Conservation (phyloP, 1,140 invertebrate species). For the Caenorhabditis remanei region DNA sequence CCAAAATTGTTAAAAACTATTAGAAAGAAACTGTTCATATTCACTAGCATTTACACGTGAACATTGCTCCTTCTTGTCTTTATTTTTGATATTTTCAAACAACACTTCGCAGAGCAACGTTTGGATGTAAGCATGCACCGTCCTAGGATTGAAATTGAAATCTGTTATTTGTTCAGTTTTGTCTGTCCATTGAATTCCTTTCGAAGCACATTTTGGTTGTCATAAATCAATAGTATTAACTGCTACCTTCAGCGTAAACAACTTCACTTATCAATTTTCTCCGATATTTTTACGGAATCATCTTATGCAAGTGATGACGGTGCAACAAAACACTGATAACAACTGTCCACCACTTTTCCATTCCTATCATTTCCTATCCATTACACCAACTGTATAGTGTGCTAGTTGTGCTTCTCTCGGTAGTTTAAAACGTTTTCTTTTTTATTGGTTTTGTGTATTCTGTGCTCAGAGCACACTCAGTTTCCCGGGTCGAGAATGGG, state of each 20-base stretch:
- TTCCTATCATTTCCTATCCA: slow-evolving; percentile 8
- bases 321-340: slow-evolving; percentile 37
- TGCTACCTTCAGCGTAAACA: neutral
- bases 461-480: slow-evolving; percentile 1
- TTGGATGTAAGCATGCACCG: neutral
- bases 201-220: neutral
- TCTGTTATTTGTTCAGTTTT: neutral
- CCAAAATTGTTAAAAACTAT: no score
- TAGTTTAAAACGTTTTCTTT: neutral
- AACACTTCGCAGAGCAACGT: no score
- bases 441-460: neutral
- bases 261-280: slow-evolving; percentile 17
- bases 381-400: neutral
- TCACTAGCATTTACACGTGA: no score
- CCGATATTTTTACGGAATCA: slow-evolving; percentile 12
- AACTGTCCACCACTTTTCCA: slow-evolving; percentile 9
- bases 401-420: neutral
- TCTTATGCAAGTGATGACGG: slow-evolving; percentile 45
- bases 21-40: no score
- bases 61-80: no score
- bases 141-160: neutral
- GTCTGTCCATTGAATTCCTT: neutral
- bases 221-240: slow-evolving; percentile 18
- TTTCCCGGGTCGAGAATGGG: neutral
- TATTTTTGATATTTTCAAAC: no score